A percentile compares a stretch with the other conserved stretches of the same genome.
Evolutionary conservation across 2,113 vertebrate species (phyloP).

Genomic region (Macroglossus sobrinus): DNA sequence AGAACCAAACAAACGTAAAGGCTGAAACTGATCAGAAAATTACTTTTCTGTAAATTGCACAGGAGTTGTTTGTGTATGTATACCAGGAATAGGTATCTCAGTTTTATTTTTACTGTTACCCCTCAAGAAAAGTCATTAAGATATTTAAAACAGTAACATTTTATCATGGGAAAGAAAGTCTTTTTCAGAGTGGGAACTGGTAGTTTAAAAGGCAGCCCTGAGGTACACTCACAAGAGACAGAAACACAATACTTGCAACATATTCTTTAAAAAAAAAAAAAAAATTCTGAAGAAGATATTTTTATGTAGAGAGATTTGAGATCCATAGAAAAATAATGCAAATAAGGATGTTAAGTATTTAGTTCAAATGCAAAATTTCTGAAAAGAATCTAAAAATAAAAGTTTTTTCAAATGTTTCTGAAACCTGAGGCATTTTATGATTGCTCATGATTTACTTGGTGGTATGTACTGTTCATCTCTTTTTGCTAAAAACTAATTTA

Average conservation of each 20-base stretch:
- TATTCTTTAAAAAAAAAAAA: neutral
- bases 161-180: neutral
- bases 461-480: neutral
- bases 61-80: neutral
- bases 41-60: neutral
- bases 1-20: neutral
- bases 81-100: neutral
- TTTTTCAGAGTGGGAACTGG: neutral
- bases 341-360: neutral
- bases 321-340: neutral
- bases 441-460: neutral
- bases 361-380: neutral
- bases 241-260: neutral
- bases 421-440: neutral
- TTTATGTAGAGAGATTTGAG: neutral
- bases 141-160: neutral
- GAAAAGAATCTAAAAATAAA: conserved; percentile 15
- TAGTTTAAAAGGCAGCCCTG: neutral
- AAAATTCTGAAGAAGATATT: neutral
- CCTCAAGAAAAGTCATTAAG: neutral
- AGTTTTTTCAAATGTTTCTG: neutral
- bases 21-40: neutral
- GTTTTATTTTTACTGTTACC: neutral
- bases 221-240: neutral
- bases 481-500: neutral